These are phyloP conservation scores for Drosophila meridiana DNA, from an alignment of 2,888 invertebrate genomes.

Conservation along the genomic window DNA sequence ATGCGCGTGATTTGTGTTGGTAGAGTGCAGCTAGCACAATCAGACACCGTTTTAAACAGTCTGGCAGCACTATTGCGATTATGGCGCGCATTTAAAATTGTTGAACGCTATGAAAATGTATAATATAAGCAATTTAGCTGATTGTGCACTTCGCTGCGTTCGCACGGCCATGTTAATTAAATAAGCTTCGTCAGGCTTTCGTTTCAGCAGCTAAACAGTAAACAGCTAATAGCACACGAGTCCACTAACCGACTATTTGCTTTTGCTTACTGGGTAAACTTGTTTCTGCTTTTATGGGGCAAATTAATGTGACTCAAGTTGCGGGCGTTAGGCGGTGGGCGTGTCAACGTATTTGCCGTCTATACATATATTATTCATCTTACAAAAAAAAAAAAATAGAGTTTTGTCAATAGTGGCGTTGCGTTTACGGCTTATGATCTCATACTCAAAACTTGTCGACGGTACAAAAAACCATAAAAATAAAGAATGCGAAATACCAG, in stretches of 20 bases:
- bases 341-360: constrained; percentile 40
- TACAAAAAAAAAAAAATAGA: constrained; percentile 17
- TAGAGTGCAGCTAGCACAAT: constrained; percentile 25
- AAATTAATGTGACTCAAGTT: constrained; percentile 23
- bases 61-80: constrained; percentile 27
- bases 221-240: constrained; percentile 19
- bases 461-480: constrained; percentile 27
- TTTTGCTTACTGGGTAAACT: constrained; percentile 55
- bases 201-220: constrained; percentile 61
- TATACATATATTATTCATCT: constrained; percentile 33
- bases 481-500: constrained; percentile 47
- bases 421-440: constrained; percentile 68
- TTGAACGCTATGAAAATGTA: constrained; percentile 13
- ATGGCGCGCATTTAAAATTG: constrained; percentile 17
- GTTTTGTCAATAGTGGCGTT: constrained; percentile 72
- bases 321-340: constrained; percentile 55
- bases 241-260: constrained; percentile 30
- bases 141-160: constrained; percentile 46
- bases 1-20: constrained; percentile 11
- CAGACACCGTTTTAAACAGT: neutral
- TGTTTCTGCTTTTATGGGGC: constrained; percentile 61
- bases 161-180: constrained; percentile 67
- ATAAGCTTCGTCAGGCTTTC: constrained; percentile 53
- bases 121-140: constrained; percentile 17
- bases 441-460: constrained; percentile 70